A percentile compares a stretch with the other conserved stretches of the same genome.
phyloP scores from a whole-genome alignment of 2,113 vertebrate genomes.

The Setophaga petechia region DNA sequence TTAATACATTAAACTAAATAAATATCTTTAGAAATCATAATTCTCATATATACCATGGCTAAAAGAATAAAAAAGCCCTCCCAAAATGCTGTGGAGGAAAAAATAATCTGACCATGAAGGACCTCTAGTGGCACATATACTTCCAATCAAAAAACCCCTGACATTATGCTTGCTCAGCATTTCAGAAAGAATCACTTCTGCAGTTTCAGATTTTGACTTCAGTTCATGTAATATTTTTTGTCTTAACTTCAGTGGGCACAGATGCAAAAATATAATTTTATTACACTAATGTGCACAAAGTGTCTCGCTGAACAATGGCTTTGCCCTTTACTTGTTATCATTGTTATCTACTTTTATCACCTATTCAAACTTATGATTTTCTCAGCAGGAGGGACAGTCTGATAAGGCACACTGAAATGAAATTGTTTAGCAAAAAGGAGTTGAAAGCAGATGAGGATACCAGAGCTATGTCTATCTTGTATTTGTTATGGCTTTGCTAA shows the following conservation, averaged over 20 bases:
- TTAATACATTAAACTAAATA: not conserved
- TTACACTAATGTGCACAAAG: not conserved
- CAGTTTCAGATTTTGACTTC: not conserved
- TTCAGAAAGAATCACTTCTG: not conserved
- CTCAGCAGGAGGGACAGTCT: not conserved
- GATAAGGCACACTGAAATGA: not conserved
- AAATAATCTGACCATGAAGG: not conserved
- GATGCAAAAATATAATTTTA: not conserved
- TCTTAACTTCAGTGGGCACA: not conserved
- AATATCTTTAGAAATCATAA: not conserved
- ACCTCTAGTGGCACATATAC: conserved; percentile 31
- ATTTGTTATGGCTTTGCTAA: not conserved
- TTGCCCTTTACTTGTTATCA: not conserved
- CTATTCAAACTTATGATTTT: not conserved
- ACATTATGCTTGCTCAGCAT: not conserved
- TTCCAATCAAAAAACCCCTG: not conserved
- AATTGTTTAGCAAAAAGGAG: not conserved
- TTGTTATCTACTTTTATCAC: not conserved
- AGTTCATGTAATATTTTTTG: not conserved
- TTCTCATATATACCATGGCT: not conserved
- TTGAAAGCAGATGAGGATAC: not conserved
- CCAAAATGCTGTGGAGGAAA: not conserved
- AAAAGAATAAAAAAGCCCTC: not conserved
- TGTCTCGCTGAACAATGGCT: not conserved
- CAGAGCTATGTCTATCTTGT: not conserved